A percentile compares a stretch with the other conserved stretches of the same genome.
Conservation (phyloP, 2,888 invertebrate species). For the Chironomus riparius region DNA sequence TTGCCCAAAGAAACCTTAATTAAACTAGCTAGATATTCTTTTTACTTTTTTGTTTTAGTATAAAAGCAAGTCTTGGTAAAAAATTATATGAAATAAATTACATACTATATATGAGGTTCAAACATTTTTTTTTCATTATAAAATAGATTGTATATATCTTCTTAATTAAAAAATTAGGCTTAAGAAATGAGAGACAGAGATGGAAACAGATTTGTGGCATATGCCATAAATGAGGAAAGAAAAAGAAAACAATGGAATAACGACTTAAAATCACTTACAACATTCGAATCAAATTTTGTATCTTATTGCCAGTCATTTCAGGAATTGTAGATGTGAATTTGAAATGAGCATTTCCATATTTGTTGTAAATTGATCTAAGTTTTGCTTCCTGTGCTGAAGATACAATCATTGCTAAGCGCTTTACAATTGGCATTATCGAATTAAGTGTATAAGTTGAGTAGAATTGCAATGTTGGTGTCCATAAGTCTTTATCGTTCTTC, state of each 20-base stretch:
- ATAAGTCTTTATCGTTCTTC: constrained; percentile 45
- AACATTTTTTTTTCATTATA: not conserved
- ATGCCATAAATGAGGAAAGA: too few relatives aligned
- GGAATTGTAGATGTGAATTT: constrained; percentile 56
- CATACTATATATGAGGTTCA: not conserved
- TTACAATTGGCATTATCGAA: constrained; percentile 59
- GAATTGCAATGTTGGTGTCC: constrained; percentile 65
- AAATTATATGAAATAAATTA: not conserved
- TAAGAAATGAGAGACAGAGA: too few relatives aligned
- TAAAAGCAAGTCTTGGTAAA: not conserved
- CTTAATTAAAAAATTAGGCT: too few relatives aligned
- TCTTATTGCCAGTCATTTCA: constrained; percentile 44
- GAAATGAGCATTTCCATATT: constrained; percentile 52
- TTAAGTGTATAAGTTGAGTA: constrained; percentile 66
- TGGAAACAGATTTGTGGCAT: too few relatives aligned
- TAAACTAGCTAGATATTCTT: not conserved
- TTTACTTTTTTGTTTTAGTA: not conserved
- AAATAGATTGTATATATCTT: not conserved
- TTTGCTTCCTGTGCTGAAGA: constrained; percentile 60
- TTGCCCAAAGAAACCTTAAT: not conserved
- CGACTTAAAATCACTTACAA: not conserved
- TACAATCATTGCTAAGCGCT: constrained; percentile 60
- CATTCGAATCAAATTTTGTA: not conserved
- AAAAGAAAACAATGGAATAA: not conserved
- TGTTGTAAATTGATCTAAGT: constrained; percentile 58